Evolutionary conservation across 1,140 invertebrate genomes (phyloP).

Genomic region (Augochlora pura): DNA sequence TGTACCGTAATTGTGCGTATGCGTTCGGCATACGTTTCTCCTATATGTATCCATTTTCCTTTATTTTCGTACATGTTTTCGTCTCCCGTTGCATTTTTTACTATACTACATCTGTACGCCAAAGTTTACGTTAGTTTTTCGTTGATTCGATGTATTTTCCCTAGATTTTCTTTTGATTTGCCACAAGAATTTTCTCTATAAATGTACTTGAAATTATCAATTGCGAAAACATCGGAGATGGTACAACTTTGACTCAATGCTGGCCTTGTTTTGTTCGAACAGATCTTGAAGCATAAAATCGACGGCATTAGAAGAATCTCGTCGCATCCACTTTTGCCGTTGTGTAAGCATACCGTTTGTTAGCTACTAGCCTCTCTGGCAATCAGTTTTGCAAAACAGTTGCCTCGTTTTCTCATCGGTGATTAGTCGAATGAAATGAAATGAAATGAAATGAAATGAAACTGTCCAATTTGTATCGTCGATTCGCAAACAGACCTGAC

Average conservation of each 20-base stretch:
- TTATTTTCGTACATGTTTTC: neutral
- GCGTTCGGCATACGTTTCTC: neutral
- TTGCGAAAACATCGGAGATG: conserved; percentile 1
- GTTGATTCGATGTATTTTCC: too few species aligned
- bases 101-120: neutral
- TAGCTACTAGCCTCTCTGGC: neutral
- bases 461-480: conserved; percentile 46
- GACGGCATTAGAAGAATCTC: conserved; percentile 97
- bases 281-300: conserved; percentile 93
- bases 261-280: conserved; percentile 59
- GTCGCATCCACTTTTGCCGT: conserved; percentile 95
- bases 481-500: conserved; percentile 88
- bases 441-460: neutral
- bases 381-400: neutral
- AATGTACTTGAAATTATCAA: conserved; percentile 40
- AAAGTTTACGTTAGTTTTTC: conserved; percentile 34
- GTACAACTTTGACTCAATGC: neutral
- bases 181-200: conserved; percentile 27
- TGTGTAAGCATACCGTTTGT: conserved; percentile 88
- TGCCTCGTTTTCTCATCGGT: neutral
- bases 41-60: neutral
- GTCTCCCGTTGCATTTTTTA: neutral
- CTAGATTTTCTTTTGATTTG: neutral
- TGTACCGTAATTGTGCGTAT: neutral
- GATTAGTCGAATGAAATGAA: too few species aligned